Evolutionary conservation across 2,888 invertebrate genomes (phyloP).

Genomic region (Petrolisthes manimaculis): DNA sequence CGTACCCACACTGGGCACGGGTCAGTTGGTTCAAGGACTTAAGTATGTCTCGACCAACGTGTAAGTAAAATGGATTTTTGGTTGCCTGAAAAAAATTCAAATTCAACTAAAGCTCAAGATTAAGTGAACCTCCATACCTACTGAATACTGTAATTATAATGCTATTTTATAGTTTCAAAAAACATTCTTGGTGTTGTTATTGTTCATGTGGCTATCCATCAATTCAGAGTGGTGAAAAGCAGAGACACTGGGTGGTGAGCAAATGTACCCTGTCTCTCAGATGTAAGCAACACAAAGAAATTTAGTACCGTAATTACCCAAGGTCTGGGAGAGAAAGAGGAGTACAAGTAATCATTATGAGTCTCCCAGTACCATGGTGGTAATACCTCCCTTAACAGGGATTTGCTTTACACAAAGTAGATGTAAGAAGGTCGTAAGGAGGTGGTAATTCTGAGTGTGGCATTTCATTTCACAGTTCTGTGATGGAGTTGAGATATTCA

Average conservation of each 20-base stretch:
- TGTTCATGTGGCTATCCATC: background rate
- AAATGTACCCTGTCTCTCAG: too few species aligned
- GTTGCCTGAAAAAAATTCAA: slow-evolving; percentile 71
- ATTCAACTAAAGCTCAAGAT: background rate
- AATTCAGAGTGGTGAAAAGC: background rate
- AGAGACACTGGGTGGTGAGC: too few species aligned
- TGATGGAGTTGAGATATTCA: slow-evolving; percentile 1
- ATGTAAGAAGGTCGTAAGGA: too few species aligned
- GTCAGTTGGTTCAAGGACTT: slow-evolving; percentile 71
- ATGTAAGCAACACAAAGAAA: too few species aligned
- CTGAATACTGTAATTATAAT: background rate
- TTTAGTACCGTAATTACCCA: too few species aligned
- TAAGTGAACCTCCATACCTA: background rate
- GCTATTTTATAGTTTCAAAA: background rate
- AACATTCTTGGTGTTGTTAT: background rate
- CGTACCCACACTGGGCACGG: slow-evolving; percentile 76
- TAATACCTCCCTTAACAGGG: too few species aligned
- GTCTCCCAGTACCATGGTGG: too few species aligned
- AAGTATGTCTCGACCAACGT: slow-evolving; percentile 76
- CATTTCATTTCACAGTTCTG: background rate
- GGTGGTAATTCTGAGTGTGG: too few species aligned
- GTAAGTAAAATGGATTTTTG: slow-evolving; percentile 77
- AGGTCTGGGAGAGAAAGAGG: too few species aligned
- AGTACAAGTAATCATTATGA: too few species aligned
- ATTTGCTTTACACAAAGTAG: too few species aligned